Conservation (phyloP, 2,113 vertebrate species). For the Corythornis cristatus region DNA sequence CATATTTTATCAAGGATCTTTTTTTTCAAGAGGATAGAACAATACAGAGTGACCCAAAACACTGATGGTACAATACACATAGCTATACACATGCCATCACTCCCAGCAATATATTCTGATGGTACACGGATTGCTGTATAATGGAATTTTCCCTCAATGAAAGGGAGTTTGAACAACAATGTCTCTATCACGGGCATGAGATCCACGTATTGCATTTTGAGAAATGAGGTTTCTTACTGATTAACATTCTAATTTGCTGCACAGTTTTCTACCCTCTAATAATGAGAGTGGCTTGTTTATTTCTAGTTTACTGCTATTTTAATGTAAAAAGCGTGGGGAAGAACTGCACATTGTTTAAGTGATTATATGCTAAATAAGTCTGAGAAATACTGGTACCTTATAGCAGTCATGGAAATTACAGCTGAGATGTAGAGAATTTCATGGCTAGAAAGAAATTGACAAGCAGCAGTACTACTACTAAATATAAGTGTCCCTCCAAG, state of each 20-base stretch:
- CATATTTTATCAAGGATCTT: background rate
- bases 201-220: slow-evolving; percentile 33
- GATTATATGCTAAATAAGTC: background rate
- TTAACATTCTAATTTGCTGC: background rate
- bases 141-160: slow-evolving; percentile 11
- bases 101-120: background rate
- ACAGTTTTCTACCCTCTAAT: background rate
- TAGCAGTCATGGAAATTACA: background rate
- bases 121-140: slow-evolving; percentile 12
- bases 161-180: slow-evolving; percentile 23
- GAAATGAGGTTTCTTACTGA: slow-evolving; percentile 14
- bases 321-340: background rate
- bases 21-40: background rate
- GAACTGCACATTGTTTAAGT: background rate
- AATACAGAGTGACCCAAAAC: background rate
- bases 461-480: background rate
- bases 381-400: background rate
- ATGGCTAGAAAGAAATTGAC: background rate
- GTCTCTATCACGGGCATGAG: background rate
- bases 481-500: background rate
- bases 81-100: background rate
- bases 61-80: background rate
- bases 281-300: background rate
- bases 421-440: background rate
- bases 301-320: background rate